Evolutionary conservation across 2,797 vertebrate species (phyloP), one percentile per base, ranked within the genome.

Genomic region (Chromis chromis): DNA sequence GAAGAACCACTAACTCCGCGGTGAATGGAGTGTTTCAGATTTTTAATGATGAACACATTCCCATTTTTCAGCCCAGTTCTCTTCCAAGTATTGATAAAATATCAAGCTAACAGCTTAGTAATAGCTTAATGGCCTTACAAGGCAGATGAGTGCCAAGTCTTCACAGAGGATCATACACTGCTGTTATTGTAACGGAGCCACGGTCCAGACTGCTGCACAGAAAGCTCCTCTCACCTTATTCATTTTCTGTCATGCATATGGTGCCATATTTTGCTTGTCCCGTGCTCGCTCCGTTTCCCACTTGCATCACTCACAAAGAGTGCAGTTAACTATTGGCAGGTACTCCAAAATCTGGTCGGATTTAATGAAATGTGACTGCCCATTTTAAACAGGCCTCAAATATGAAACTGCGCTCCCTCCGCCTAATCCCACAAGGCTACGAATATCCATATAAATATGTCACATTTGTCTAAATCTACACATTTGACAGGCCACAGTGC

Each of bases 321-420:
- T 28, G 48, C 59, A 70, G 80, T 83, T 86, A 90, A 84, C 59
- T 81, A 86, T 88, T 91, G 91, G 90, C 92, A 88, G 70, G 66
- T 84, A 59, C 63, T 84, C 72, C 70, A 70, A 88, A 91, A 86
- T 77, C 81, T 79, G 82, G 80, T 82, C 81, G 70, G 78, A 86
- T 84, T 85, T 93, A 93, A 94, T 93, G 63, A 92, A 93, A 93
- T 85, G 87, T 91, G 92, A 93, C 90, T 86, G 84, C 83, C 76
- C 57, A 70, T 91, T 91, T 91, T 75, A 86, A 88, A 88, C 71
- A 85, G 62, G 74, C 76, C 74, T 86, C 74, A 84, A 83, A 86
- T 82, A 79, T 58, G 56, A 88, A 88, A 86, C 80, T 77, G 67
- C 4, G 12, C 75, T 86, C 69, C 81, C 78, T 71, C 84, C 69